Conservation (phyloP, 64 coral and sea anemone genomes). For the Trachythela sp. region DNA sequence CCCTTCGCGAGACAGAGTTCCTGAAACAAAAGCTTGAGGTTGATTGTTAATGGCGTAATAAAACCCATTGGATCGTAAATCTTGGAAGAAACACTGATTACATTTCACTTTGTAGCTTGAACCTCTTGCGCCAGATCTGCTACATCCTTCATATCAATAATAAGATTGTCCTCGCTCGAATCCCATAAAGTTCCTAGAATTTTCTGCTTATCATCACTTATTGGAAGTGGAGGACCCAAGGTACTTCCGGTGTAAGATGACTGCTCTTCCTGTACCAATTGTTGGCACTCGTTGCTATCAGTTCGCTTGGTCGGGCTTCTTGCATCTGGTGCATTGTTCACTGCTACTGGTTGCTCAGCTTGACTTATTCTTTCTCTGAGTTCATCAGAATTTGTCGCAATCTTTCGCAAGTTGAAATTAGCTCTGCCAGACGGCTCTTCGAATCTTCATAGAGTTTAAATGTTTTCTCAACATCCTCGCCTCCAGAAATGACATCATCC, state of each 20-base stretch:
- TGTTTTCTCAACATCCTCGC: neutral
- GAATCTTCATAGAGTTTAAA: constrained; percentile 21
- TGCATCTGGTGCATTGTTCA: neutral
- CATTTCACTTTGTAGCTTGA: constrained; percentile 24
- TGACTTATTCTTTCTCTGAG: neutral
- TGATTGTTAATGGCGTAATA: neutral
- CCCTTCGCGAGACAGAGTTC: constrained; percentile 8
- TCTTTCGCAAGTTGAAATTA: constrained; percentile 34
- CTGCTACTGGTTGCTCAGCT: neutral
- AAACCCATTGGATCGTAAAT: constrained; percentile 31
- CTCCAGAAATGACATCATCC: constrained; percentile 32
- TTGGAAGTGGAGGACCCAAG: neutral
- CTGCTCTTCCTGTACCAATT: neutral
- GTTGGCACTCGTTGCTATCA: neutral
- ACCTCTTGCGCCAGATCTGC: neutral
- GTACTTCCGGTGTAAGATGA: constrained; percentile 2
- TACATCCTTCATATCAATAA: constrained; percentile 4
- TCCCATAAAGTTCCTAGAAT: neutral
- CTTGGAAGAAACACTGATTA: constrained; percentile 39
- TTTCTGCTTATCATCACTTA: neutral
- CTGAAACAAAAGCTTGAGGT: constrained; percentile 22
- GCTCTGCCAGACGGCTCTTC: constrained; percentile 33
- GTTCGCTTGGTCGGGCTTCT: neutral
- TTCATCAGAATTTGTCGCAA: constrained; percentile 31
- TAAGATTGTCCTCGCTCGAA: neutral